phyloP scores from a whole-genome alignment of 2,113 vertebrate species.

The Heloderma charlesbogerti region DNA sequence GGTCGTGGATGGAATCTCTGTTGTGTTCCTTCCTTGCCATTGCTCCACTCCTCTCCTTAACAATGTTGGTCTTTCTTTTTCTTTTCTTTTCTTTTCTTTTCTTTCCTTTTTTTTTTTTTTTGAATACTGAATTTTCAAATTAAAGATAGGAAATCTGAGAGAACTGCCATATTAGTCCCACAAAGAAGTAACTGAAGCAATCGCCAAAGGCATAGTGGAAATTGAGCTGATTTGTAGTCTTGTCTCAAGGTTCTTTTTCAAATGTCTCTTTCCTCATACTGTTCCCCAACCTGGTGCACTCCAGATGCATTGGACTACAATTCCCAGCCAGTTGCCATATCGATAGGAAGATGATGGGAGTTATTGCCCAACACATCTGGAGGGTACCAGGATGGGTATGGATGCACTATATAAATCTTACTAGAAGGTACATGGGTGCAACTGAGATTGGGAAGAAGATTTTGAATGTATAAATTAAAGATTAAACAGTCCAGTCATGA shows the following conservation, averaged over 20 bases:
- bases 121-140: not conserved
- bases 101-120: not conserved
- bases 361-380: too few relatives aligned
- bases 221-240: not conserved
- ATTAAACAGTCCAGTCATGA: not conserved
- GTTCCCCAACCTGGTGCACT: not conserved
- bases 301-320: too few relatives aligned
- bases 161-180: not conserved
- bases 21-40: not conserved
- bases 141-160: not conserved
- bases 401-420: not conserved
- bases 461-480: not conserved
- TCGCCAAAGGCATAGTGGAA: not conserved
- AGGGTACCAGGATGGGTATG: too few relatives aligned
- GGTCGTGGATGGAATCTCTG: too few relatives aligned
- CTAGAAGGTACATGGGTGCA: not conserved
- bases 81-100: too few relatives aligned
- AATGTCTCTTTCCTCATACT: too few relatives aligned
- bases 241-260: not conserved
- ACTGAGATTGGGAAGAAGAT: not conserved
- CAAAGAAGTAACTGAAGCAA: not conserved
- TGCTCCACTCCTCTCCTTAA: not conserved
- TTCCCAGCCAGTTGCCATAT: too few relatives aligned
- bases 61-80: not conserved
- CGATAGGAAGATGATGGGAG: too few relatives aligned